Percentiles rank a stretch among this genome's conserved stretches.
These are phyloP conservation scores for Yponomeuta cagnagella DNA, from an alignment of 2,888 invertebrate genomes.

Conservation along the genomic window DNA sequence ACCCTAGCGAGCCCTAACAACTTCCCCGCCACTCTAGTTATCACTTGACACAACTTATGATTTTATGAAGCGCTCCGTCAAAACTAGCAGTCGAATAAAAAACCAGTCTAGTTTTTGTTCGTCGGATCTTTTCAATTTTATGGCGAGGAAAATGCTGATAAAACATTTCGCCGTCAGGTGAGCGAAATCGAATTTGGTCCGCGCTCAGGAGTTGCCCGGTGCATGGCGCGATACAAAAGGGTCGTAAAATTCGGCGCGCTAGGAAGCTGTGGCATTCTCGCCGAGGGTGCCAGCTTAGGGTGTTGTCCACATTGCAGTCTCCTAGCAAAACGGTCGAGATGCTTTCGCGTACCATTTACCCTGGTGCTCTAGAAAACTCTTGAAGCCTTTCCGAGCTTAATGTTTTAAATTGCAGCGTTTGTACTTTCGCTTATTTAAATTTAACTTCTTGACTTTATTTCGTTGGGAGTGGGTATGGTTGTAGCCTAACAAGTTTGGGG, in stretches of 20 bases:
- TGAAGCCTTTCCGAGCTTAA: not conserved
- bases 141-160: slow-evolving; percentile 2
- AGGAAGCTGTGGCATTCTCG: slow-evolving; percentile 3
- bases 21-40: not conserved
- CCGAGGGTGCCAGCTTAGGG: not conserved
- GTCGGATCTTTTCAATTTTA: not conserved
- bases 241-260: slow-evolving; percentile 10
- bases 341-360: not conserved
- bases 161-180: slow-evolving; percentile 37
- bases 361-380: not conserved
- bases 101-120: not conserved
- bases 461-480: not conserved
- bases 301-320: not conserved
- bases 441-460: not conserved
- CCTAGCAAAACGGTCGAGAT: not conserved
- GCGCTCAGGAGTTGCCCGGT: slow-evolving; percentile 11
- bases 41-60: not conserved
- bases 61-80: not conserved
- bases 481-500: not conserved
- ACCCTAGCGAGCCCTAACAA: slow-evolving; percentile 6
- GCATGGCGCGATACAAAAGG: slow-evolving; percentile 10
- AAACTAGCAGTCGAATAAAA: not conserved
- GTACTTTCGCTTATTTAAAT: not conserved
- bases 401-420: not conserved
- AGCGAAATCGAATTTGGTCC: slow-evolving; percentile 49